Percentiles rank a stretch among this genome's conserved stretches.
Conservation (phyloP, 2,113 vertebrate genomes). For the Tachysurus fulvidraco region DNA sequence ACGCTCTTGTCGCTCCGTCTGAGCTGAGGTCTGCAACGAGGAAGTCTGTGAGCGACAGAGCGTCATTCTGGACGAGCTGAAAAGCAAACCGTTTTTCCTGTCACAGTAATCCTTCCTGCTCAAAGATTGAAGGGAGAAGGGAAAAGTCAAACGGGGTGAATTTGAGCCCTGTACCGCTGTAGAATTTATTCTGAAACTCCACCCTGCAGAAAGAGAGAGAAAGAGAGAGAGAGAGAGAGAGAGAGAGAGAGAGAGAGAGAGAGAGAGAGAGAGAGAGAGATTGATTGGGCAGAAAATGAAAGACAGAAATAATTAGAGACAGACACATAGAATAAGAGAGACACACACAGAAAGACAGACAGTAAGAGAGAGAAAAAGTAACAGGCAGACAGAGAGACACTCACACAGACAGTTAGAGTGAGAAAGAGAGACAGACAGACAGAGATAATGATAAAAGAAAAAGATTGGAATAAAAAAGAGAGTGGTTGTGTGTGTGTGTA, state of each 20-base stretch:
- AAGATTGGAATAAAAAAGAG: not conserved
- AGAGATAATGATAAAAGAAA: not conserved
- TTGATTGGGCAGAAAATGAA: slow-evolving; percentile 26
- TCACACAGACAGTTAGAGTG: slow-evolving; percentile 19
- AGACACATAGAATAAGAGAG: not conserved
- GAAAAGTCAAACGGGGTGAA: slow-evolving; percentile 93
- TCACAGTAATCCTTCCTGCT: slow-evolving; percentile 75
- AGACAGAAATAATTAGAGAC: not conserved
- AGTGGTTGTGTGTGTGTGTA: slow-evolving; percentile 53
- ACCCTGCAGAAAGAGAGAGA: slow-evolving; percentile 78
- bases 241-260: not conserved
- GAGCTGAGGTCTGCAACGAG: not conserved
- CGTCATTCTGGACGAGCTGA: slow-evolving; percentile 9
- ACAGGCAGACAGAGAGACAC: not conserved
- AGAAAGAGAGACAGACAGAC: not conserved
- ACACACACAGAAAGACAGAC: not conserved
- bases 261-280: not conserved
- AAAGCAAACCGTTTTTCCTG: slow-evolving; percentile 9
- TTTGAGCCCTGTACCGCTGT: slow-evolving; percentile 88
- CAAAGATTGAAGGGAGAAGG: slow-evolving; percentile 83
- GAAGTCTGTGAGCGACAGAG: slow-evolving; percentile 31
- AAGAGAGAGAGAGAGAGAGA: not conserved
- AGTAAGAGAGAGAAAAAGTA: not conserved
- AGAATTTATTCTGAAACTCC: slow-evolving; percentile 99
- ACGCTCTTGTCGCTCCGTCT: not conserved